Percentiles rank a stretch among this genome's conserved stretches.
Conservation (phyloP, 2,113 vertebrate genomes). For the Dryoscopus gambensis region DNA sequence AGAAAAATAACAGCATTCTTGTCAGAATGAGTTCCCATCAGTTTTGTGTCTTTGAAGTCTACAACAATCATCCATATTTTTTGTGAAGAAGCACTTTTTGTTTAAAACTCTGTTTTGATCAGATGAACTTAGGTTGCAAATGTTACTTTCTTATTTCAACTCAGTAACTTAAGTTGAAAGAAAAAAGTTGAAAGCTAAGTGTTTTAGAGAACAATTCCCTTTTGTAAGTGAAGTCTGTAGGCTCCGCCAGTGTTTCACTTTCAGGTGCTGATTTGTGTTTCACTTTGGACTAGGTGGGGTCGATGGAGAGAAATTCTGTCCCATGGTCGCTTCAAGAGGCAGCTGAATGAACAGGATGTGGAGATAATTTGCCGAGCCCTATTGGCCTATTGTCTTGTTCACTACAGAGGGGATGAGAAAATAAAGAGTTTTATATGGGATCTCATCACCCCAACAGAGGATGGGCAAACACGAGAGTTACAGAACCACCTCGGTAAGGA, state of each 20-base stretch:
- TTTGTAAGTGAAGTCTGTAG: neutral
- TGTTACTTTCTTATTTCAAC: neutral
- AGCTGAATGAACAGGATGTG: conserved; percentile 92
- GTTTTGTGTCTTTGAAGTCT: neutral
- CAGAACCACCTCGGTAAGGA: conserved; percentile 92
- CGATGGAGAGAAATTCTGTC: conserved; percentile 96
- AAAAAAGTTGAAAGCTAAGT: neutral
- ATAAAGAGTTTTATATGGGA: conserved; percentile 99
- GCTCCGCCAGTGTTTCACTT: neutral
- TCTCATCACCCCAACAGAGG: conserved; percentile 93
- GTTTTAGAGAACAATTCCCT: neutral
- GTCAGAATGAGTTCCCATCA: neutral
- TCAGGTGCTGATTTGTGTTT: neutral
- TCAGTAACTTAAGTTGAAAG: neutral
- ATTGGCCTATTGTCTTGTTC: conserved; percentile 91
- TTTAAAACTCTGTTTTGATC: neutral
- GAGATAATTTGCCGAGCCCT: conserved; percentile 94
- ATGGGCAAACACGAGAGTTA: conserved; percentile 90
- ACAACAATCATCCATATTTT: neutral
- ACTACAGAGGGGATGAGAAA: conserved; percentile 97
- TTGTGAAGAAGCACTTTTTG: neutral
- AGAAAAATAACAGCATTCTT: neutral
- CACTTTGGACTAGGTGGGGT: conserved; percentile 82
- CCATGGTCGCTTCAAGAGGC: conserved; percentile 96
- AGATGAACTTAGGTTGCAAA: neutral